These are phyloP conservation scores for Turnix velox DNA, from an alignment of 2,113 vertebrate species.

Conservation along the genomic window DNA sequence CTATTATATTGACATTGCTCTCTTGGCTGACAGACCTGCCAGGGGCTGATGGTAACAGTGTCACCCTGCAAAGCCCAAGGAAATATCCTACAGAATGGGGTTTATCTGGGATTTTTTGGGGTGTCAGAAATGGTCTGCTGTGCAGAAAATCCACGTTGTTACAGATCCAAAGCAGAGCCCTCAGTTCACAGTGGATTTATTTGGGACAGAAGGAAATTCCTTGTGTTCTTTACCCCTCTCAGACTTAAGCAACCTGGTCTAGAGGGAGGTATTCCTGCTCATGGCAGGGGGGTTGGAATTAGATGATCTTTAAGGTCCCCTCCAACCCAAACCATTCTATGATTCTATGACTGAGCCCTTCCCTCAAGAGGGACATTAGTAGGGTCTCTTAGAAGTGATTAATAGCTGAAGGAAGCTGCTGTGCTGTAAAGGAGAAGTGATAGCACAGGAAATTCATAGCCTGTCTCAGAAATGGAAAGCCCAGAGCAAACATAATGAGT, in stretches of 20 bases:
- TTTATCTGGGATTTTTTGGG: not conserved
- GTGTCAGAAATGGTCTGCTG: not conserved
- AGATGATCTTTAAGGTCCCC: too few relatives aligned
- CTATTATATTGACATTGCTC: not conserved
- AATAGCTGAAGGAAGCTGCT: conserved; percentile 2
- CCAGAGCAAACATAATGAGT: conserved; percentile 17
- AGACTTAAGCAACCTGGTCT: too few relatives aligned
- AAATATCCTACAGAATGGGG: not conserved
- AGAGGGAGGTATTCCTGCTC: too few relatives aligned
- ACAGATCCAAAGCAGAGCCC: not conserved
- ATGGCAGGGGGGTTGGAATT: too few relatives aligned
- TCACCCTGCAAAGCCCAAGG: not conserved
- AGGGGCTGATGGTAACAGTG: not conserved
- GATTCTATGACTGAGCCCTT: not conserved
- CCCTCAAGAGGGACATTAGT: not conserved
- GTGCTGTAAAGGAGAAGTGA: conserved; percentile 24
- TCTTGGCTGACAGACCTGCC: not conserved
- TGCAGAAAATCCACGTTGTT: not conserved
- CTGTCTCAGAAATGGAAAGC: conserved; percentile 27
- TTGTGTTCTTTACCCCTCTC: not conserved
- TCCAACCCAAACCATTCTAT: too few relatives aligned
- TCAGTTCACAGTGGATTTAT: not conserved
- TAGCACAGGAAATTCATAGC: conserved; percentile 9
- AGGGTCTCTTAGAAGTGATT: conserved; percentile 26
- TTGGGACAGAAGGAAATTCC: not conserved